A percentile compares a stretch with the other conserved stretches of the same genome.
These are phyloP conservation scores for Tenualosa thibaudeaui DNA, from an alignment of 2,797 vertebrate species.

Conservation along the genomic window DNA sequence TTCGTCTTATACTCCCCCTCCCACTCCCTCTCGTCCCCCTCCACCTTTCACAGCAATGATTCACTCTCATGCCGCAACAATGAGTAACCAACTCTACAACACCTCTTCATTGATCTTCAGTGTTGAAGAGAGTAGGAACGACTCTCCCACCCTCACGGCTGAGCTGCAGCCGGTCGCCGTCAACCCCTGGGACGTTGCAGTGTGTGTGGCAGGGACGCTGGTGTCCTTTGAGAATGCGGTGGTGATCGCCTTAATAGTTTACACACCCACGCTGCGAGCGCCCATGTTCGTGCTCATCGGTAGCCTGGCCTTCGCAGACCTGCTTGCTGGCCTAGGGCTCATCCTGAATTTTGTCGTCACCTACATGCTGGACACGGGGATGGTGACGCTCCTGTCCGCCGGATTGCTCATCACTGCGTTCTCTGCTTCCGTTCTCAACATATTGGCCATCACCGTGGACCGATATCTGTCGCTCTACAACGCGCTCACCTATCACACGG, in stretches of 20 bases:
- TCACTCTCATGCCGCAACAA: slow-evolving; percentile 74
- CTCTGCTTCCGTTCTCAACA: slow-evolving; percentile 86
- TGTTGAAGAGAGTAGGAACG: slow-evolving; percentile 52
- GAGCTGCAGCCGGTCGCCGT: slow-evolving; percentile 59
- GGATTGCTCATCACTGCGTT: slow-evolving; percentile 85
- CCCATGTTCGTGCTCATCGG: slow-evolving; percentile 87
- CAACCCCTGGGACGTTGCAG: slow-evolving; percentile 86
- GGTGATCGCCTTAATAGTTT: slow-evolving; percentile 86
- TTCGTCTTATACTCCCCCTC: background rate
- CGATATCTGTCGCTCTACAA: slow-evolving; percentile 90
- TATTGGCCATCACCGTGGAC: slow-evolving; percentile 90
- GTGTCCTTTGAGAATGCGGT: slow-evolving; percentile 88
- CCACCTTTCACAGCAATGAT: slow-evolving; percentile 71
- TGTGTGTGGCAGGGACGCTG: slow-evolving; percentile 86
- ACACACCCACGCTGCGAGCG: slow-evolving; percentile 80
- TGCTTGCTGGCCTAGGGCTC: slow-evolving; percentile 84
- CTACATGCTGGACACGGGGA: slow-evolving; percentile 76
- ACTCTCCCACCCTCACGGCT: slow-evolving; percentile 48
- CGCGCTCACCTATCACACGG: slow-evolving; percentile 89
- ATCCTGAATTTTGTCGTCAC: slow-evolving; percentile 84
- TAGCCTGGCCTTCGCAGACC: slow-evolving; percentile 85
- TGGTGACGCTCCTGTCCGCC: slow-evolving; percentile 76
- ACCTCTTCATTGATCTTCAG: slow-evolving; percentile 54
- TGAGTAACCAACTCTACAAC: slow-evolving; percentile 72
- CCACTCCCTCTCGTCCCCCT: slow-evolving; percentile 31